These are phyloP conservation scores for Cheilosia variabilis DNA, from an alignment of 2,888 invertebrate genomes.

Conservation along the genomic window DNA sequence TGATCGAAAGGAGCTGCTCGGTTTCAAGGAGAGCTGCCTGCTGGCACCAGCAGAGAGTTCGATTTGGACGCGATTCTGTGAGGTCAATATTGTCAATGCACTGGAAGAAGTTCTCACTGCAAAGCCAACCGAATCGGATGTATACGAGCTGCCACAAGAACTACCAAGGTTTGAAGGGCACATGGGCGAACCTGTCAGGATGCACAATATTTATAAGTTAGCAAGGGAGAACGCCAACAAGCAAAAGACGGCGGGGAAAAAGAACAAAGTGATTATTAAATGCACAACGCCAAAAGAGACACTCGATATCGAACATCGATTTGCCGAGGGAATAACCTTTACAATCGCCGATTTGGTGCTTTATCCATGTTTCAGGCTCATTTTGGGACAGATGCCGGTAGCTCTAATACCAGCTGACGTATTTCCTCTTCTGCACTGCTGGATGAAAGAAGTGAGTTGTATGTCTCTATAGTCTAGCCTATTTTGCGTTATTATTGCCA, in stretches of 20 bases:
- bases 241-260: conserved; percentile 70
- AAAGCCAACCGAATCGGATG: conserved; percentile 76
- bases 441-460: conserved; percentile 85
- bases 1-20: conserved; percentile 85
- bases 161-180: conserved; percentile 93
- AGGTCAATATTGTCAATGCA: conserved; percentile 89
- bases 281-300: conserved; percentile 82
- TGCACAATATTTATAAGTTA: conserved; percentile 93
- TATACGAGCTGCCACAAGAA: conserved; percentile 86
- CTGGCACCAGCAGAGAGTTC: conserved; percentile 93
- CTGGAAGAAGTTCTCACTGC: conserved; percentile 84
- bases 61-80: conserved; percentile 96
- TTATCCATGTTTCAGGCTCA: conserved; percentile 88
- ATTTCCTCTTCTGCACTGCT: conserved; percentile 87
- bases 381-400: conserved; percentile 83
- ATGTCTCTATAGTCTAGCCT: neutral
- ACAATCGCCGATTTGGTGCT: conserved; percentile 93
- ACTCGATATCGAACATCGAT: conserved; percentile 86
- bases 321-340: conserved; percentile 92
- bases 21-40: conserved; percentile 92
- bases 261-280: conserved; percentile 83
- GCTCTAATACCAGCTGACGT: conserved; percentile 75
- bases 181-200: conserved; percentile 91
- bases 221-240: conserved; percentile 86
- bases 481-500: neutral